Base-by-base conservation (phyloP, 2,797 vertebrate genomes). In the Protosalanx chinensis region DNA sequence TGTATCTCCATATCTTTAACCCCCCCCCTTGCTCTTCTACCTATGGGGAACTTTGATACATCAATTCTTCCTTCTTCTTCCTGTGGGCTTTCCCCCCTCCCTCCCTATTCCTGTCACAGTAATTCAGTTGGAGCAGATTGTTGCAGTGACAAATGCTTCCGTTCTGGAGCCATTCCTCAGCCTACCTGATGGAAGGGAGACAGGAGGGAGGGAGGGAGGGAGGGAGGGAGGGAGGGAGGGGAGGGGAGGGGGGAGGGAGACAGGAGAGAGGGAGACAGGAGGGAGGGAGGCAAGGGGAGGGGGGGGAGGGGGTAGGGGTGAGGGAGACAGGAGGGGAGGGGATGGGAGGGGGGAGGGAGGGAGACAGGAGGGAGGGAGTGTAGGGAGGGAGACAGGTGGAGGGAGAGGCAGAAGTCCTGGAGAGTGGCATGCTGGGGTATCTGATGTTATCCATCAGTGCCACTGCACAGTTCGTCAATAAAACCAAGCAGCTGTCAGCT, bases 121-220 rank as follows among this genome's bases (percentile, higher is more conserved):
- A 82, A 86, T 87, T 87, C 82, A 72, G 72, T 71, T 86, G 81
- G 74, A 58, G 80, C 79, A 83, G 81, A 83, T 85, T 85, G 79
- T 85, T 82, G 81, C 82, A 1, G 57, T 87, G 88, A 89, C 84
- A 87, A 87, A 88, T 88, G 85, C 82, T 82, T 84, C 29, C 74
- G 74, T 68, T 81, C 61, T 76, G 78, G 78, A 75, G 70, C 88
- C 80, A 86, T 85, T 88, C 78, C 83, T 87, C 85, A 82, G 76
- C 75, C 79, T 76, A 79, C 81, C 84, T 81, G 84, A 80, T 76
- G 27, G 73, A 69, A 77, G 71, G 72, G 74, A 60, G 80, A 71
- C 56, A 72, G 59, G 64, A 49, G 74, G 64, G 66, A 37, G 64
- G 27, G 72, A 72, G 56, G 76, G 73, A 46, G 60, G 69, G 53